Evolutionary conservation across 1,140 invertebrate species (phyloP).

Genomic region (Zaprionus inermis): DNA sequence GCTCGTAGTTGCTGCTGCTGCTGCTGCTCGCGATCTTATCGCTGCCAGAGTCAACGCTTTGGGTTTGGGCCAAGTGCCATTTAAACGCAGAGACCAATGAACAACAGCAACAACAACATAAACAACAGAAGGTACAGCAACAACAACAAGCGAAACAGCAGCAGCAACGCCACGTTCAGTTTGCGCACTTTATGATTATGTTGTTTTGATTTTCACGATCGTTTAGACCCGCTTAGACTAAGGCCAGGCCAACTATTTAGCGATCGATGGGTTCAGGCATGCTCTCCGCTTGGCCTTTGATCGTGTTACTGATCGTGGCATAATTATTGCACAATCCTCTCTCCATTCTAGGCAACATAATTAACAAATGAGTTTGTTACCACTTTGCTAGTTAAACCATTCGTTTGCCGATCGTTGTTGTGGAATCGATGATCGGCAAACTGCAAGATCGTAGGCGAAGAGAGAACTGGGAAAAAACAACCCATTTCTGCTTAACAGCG

Average conservation of each 20-base stretch:
- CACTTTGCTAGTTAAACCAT: conserved; percentile 49
- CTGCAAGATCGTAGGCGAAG: neutral
- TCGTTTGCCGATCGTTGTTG: conserved; percentile 6
- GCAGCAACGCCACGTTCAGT: conserved; percentile 73
- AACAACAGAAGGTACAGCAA: conserved; percentile 43
- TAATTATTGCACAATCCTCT: conserved; percentile 63
- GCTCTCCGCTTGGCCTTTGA: conserved; percentile 66
- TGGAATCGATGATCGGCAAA: neutral
- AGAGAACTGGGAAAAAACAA: neutral
- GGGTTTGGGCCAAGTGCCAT: conserved; percentile 77
- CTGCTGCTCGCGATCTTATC: conserved; percentile 74
- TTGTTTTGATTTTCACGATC: conserved; percentile 82
- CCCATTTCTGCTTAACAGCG: no score
- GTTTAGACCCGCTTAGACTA: conserved; percentile 46
- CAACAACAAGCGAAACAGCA: conserved; percentile 48
- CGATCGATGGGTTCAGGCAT: conserved; percentile 45
- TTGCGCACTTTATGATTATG: conserved; percentile 81
- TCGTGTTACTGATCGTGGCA: conserved; percentile 81
- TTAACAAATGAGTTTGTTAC: conserved; percentile 82
- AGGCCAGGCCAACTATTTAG: conserved; percentile 61
- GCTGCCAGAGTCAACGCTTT: conserved; percentile 70
- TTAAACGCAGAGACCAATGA: conserved; percentile 76
- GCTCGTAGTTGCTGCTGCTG: conserved; percentile 23
- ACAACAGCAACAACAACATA: conserved; percentile 26
- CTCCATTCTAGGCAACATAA: conserved; percentile 72